phyloP scores from a whole-genome alignment of 2,888 invertebrate genomes.

The Erebia epiphron region DNA sequence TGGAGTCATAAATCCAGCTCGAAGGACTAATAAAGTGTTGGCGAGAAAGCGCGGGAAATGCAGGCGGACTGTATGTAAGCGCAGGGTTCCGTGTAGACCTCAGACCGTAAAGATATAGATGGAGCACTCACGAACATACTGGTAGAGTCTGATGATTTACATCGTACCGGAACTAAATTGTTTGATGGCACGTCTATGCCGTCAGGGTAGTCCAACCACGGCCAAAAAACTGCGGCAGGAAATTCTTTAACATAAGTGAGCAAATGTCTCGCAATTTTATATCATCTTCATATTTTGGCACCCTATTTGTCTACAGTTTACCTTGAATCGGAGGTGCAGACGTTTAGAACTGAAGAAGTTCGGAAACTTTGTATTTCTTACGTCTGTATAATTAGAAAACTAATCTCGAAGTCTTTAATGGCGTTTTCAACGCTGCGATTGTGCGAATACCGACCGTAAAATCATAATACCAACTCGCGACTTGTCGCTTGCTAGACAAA shows the following conservation, averaged over 20 bases:
- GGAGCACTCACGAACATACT: no score
- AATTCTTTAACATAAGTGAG: no score
- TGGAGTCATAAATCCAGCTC: constrained; percentile 60
- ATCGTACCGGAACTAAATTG: no score
- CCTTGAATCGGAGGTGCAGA: not conserved
- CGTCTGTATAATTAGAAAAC: constrained; percentile 36
- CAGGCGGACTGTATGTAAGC: constrained; percentile 40
- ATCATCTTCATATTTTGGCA: not conserved
- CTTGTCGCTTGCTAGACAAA: not conserved
- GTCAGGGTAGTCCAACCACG: no score
- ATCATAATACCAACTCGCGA: not conserved
- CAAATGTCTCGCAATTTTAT: no score
- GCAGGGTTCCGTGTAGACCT: constrained; percentile 30
- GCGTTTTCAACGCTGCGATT: constrained; percentile 33
- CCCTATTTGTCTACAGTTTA: not conserved
- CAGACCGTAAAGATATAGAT: not conserved
- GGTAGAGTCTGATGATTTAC: no score
- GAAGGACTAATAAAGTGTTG: constrained; percentile 65
- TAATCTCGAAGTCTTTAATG: constrained; percentile 35
- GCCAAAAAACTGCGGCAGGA: no score
- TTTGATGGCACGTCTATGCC: no score
- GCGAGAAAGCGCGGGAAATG: constrained; percentile 46
- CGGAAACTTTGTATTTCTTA: constrained; percentile 33
- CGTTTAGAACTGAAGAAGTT: constrained; percentile 34
- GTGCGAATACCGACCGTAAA: constrained; percentile 11